Evolutionary conservation across 2,113 vertebrate genomes (phyloP).

Genomic region (Crotalus viridis): DNA sequence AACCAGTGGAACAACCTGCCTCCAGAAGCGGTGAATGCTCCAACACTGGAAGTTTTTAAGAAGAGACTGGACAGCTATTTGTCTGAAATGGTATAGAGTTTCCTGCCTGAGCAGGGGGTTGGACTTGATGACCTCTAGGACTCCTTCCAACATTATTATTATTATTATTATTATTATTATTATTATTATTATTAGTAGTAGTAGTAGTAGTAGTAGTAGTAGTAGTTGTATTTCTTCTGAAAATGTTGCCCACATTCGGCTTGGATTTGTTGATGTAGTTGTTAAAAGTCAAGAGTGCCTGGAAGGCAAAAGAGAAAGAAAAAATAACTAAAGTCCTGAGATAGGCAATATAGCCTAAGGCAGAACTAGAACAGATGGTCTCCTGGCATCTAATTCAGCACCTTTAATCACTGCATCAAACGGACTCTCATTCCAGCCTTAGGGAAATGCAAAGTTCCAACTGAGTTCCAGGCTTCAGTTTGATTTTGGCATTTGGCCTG

Average conservation of each 20-base stretch:
- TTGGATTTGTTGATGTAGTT: background rate
- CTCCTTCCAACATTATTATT: no score
- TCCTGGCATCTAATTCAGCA: background rate
- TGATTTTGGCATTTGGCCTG: background rate
- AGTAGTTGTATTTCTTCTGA: background rate
- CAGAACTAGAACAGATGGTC: background rate
- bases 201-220: no score
- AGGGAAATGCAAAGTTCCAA: no score
- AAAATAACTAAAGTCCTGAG: background rate
- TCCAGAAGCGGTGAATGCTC: no score
- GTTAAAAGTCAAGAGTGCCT: background rate
- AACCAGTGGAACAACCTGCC: no score
- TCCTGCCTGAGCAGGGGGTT: no score
- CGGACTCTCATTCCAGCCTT: background rate
- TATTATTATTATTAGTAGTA: no score
- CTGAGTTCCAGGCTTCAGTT: background rate
- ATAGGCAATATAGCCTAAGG: background rate
- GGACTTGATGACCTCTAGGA: no score
- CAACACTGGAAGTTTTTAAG: no score
- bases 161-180: no score
- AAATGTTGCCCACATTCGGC: background rate
- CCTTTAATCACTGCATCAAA: background rate
- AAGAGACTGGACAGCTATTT: no score
- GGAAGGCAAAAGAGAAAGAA: background rate
- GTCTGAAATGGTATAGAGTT: no score